Evolutionary conservation across 2,113 vertebrate genomes (phyloP).

Genomic region (Hymenochirus boettgeri): DNA sequence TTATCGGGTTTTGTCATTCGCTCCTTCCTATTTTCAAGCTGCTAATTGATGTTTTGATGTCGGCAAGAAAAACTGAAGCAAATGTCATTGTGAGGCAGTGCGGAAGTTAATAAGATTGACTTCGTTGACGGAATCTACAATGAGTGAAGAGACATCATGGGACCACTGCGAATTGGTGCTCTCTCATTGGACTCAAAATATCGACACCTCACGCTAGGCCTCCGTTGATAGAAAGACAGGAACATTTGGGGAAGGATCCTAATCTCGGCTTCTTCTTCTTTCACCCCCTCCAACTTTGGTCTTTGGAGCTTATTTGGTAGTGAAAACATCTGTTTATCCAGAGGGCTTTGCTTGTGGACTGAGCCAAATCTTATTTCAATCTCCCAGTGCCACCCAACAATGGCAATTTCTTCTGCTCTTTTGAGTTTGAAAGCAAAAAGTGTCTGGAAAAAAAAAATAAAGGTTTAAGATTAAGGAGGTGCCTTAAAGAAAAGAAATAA

Average conservation of each 20-base stretch:
- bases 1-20: constrained; percentile 99
- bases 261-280: constrained; percentile 60
- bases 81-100: constrained; percentile 99
- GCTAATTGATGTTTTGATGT: constrained; percentile 99
- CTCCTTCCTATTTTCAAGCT: constrained; percentile 99
- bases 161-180: constrained; percentile 88
- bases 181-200: constrained; percentile 97
- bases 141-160: constrained; percentile 97
- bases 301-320: constrained; percentile 75
- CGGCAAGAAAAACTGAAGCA: constrained; percentile 99
- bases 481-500: constrained; percentile 82
- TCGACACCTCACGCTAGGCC: constrained; percentile 92
- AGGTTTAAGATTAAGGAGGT: constrained; percentile 93
- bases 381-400: constrained; percentile 82
- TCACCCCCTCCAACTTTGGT: constrained; percentile 64
- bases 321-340: constrained; percentile 89
- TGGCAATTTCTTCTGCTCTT: constrained; percentile 94
- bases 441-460: constrained; percentile 77
- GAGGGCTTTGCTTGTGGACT: constrained; percentile 72
- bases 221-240: constrained; percentile 79
- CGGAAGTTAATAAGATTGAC: constrained; percentile 99
- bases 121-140: constrained; percentile 99
- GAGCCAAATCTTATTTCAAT: constrained; percentile 70
- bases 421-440: constrained; percentile 94
- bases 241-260: constrained; percentile 84